Conservation (phyloP, 2,113 vertebrate genomes). For the Vireo altiloquus region DNA sequence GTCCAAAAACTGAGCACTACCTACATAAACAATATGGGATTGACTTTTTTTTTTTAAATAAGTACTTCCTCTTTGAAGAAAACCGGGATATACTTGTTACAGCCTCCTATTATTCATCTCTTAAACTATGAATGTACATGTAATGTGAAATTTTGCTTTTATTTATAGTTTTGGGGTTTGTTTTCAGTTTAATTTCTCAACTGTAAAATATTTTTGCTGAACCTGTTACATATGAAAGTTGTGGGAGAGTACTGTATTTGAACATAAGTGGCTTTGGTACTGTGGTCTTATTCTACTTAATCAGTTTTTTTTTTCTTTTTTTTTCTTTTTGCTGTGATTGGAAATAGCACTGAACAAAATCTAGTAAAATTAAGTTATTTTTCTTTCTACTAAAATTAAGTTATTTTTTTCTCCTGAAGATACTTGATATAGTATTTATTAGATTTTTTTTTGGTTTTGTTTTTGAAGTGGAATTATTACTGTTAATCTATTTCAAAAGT, state of each 20-base stretch:
- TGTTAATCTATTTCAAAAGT: slow-evolving; percentile 61
- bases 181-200: slow-evolving; percentile 53
- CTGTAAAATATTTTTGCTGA: slow-evolving; percentile 66
- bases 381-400: slow-evolving; percentile 70
- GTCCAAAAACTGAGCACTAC: slow-evolving; percentile 56
- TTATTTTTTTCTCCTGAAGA: slow-evolving; percentile 73
- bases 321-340: slow-evolving; percentile 51
- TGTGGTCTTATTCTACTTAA: slow-evolving; percentile 70
- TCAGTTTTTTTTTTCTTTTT: not conserved
- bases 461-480: slow-evolving; percentile 66
- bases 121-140: slow-evolving; percentile 66
- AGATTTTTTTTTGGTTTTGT: slow-evolving; percentile 6
- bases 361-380: slow-evolving; percentile 68
- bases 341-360: slow-evolving; percentile 69
- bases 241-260: slow-evolving; percentile 63
- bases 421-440: slow-evolving; percentile 77
- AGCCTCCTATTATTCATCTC: slow-evolving; percentile 54
- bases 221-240: slow-evolving; percentile 68
- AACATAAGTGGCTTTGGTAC: slow-evolving; percentile 66
- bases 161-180: slow-evolving; percentile 59
- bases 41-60: not conserved
- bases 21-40: slow-evolving; percentile 43
- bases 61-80: slow-evolving; percentile 35
- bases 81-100: slow-evolving; percentile 44
- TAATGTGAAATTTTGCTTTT: slow-evolving; percentile 72